Evolutionary conservation across 2,113 vertebrate species (phyloP).

Genomic region (Fregetta grallaria): DNA sequence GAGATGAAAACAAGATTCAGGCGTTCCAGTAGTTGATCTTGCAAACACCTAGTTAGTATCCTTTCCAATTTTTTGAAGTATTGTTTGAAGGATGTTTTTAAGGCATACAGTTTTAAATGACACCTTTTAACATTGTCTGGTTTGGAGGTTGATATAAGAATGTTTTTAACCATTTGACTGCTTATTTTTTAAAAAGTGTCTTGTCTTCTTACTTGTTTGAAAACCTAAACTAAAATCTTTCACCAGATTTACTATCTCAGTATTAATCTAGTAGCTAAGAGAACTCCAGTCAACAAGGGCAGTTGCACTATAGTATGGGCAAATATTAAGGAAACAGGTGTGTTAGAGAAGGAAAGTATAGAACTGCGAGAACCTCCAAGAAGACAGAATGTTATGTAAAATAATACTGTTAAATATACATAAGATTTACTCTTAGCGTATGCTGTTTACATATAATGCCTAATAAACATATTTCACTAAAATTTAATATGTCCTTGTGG

Average conservation of each 20-base stretch:
- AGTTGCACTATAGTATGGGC: background rate
- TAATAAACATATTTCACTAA: slow-evolving; percentile 50
- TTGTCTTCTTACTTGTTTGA: slow-evolving; percentile 48
- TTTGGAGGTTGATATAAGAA: background rate
- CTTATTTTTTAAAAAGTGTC: slow-evolving; percentile 25
- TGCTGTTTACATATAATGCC: slow-evolving; percentile 42
- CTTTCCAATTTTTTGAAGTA: background rate
- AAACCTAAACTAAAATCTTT: slow-evolving; percentile 53
- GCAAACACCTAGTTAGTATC: background rate
- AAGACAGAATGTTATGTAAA: slow-evolving; percentile 34
- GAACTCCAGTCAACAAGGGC: background rate
- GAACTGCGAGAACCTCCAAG: background rate
- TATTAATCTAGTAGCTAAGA: slow-evolving; percentile 35
- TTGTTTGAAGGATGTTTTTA: background rate
- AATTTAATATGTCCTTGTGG: slow-evolving; percentile 1
- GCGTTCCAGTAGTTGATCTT: background rate
- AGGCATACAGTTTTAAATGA: background rate
- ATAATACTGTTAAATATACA: background rate
- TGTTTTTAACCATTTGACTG: background rate
- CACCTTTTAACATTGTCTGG: background rate
- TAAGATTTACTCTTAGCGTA: slow-evolving; percentile 1
- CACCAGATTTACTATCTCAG: slow-evolving; percentile 43
- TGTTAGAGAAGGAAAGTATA: background rate
- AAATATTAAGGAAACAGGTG: slow-evolving; percentile 11
- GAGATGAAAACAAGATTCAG: background rate